A percentile compares a stretch with the other conserved stretches of the same genome.
These are phyloP conservation scores for Dysidea cf. avara DNA, from an alignment of 37 sponge, comb jelly and placozoan genomes.

Conservation along the genomic window DNA sequence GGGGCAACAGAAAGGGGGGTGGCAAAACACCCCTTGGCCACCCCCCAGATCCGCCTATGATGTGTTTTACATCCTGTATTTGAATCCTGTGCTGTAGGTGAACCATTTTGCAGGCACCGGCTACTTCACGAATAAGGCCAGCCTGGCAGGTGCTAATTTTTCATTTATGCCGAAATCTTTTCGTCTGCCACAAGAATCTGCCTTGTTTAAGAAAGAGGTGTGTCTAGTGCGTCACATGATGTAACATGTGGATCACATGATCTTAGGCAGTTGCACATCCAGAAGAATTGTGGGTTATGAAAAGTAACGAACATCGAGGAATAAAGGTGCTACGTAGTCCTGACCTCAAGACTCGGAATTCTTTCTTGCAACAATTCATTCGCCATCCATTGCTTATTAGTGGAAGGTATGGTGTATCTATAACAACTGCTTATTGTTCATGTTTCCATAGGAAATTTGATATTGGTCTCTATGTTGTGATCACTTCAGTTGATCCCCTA, in stretches of 20 bases:
- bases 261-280: slow-evolving; percentile 46
- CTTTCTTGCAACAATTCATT: slow-evolving; percentile 74
- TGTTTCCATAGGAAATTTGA: slow-evolving; percentile 67
- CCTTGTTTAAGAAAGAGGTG: slow-evolving; percentile 36
- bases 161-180: slow-evolving; percentile 43
- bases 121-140: slow-evolving; percentile 49
- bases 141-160: slow-evolving; percentile 41
- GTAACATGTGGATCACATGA: not conserved
- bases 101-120: slow-evolving; percentile 73
- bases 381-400: slow-evolving; percentile 66
- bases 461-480: slow-evolving; percentile 69
- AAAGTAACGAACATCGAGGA: slow-evolving; percentile 70
- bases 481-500: slow-evolving; percentile 72
- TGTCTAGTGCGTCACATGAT: not conserved
- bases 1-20: too few relatives aligned
- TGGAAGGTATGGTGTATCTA: slow-evolving; percentile 44
- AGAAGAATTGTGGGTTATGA: slow-evolving; percentile 58
- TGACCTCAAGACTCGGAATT: not conserved
- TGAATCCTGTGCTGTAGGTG: slow-evolving; percentile 8
- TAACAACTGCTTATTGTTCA: not conserved
- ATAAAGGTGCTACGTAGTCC: slow-evolving; percentile 33
- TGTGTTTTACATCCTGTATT: not conserved
- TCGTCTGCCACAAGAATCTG: slow-evolving; percentile 38
- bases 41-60: too few relatives aligned
- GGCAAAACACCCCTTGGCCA: too few relatives aligned